These are phyloP conservation scores for Clarias macrocephalus DNA, from an alignment of 2,113 vertebrate species.

Conservation along the genomic window DNA sequence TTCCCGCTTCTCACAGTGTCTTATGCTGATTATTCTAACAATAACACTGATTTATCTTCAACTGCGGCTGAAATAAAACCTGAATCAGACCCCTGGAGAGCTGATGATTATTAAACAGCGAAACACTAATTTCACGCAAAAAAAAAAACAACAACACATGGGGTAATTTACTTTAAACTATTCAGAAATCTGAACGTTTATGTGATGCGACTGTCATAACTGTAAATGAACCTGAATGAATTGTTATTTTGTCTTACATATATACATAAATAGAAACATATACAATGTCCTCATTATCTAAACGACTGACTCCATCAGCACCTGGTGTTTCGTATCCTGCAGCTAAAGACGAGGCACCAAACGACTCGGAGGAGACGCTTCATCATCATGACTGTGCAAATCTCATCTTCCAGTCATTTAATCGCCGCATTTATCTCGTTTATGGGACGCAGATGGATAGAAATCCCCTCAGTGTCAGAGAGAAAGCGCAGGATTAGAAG, in stretches of 20 bases:
- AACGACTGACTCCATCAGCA: background rate
- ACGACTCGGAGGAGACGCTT: background rate
- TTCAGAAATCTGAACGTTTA: background rate
- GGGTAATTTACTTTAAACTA: background rate
- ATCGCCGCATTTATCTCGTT: conserved; percentile 32
- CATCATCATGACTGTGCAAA: conserved; percentile 32
- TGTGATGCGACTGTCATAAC: background rate
- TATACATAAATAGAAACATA: no score
- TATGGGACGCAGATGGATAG: conserved; percentile 44
- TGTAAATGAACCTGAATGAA: background rate
- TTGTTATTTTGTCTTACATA: no score
- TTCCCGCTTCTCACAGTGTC: background rate
- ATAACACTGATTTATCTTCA: background rate
- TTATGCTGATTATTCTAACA: background rate
- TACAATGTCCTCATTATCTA: background rate
- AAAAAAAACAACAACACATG: background rate
- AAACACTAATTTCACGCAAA: background rate
- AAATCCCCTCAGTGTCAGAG: conserved; percentile 48
- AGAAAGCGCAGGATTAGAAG: conserved; percentile 54
- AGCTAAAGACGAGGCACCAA: background rate
- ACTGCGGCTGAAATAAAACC: background rate
- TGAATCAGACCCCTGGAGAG: background rate
- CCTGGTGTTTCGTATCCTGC: background rate
- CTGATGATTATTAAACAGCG: background rate
- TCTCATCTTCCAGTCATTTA: conserved; percentile 30